Evolutionary conservation across 2,113 vertebrate species (phyloP).

Genomic region (Perca flavescens): DNA sequence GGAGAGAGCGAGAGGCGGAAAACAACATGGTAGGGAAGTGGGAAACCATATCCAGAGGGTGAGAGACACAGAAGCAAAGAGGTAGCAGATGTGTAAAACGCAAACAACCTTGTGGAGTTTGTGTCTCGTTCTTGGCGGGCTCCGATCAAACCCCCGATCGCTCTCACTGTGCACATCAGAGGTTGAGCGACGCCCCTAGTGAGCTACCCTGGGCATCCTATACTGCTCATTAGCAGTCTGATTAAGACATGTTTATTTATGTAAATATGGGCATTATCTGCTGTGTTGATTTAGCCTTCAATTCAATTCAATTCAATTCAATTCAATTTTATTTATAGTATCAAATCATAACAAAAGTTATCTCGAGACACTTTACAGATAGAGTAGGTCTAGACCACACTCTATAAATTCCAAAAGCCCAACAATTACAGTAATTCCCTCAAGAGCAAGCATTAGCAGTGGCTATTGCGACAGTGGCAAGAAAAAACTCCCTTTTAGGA

Average conservation of each 20-base stretch:
- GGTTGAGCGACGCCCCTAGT: constrained; percentile 50
- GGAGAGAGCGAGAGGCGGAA: constrained; percentile 51
- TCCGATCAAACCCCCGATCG: constrained; percentile 47
- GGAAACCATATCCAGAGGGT: constrained; percentile 60
- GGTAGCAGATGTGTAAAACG: constrained; percentile 77
- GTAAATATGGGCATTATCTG: constrained; percentile 74
- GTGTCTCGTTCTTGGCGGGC: constrained; percentile 56
- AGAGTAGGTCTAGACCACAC: too few species aligned
- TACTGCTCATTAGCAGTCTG: constrained; percentile 79
- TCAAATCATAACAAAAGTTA: too few species aligned
- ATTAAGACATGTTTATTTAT: constrained; percentile 80
- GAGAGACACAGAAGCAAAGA: constrained; percentile 40
- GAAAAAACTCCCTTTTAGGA: too few species aligned
- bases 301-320: too few species aligned
- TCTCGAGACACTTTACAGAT: too few species aligned
- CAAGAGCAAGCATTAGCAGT: too few species aligned
- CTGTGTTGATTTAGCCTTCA: constrained; percentile 63
- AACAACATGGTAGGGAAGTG: constrained; percentile 59
- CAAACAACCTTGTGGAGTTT: constrained; percentile 73
- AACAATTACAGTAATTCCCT: too few species aligned
- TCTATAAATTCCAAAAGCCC: too few species aligned
- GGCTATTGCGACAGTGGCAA: too few species aligned
- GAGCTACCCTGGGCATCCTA: constrained; percentile 63
- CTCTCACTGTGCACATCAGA: constrained; percentile 60
- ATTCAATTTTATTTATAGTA: too few species aligned